A percentile compares a stretch with the other conserved stretches of the same genome.
Evolutionary conservation across 2,888 invertebrate genomes (phyloP).

Genomic region (Rhagonycha fulva): DNA sequence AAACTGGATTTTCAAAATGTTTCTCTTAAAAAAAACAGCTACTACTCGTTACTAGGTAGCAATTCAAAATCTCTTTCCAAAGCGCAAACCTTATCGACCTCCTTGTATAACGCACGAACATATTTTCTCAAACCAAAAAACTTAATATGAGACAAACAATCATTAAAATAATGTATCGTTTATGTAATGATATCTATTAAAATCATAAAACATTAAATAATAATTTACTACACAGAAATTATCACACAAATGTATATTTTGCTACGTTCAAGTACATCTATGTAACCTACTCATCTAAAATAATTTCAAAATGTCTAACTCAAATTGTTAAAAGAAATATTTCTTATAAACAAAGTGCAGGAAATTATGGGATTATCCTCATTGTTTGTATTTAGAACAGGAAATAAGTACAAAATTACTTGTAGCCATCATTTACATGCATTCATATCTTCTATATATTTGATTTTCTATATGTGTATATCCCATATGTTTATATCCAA

Average conservation of each 20-base stretch:
- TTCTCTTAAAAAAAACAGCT: too few species aligned
- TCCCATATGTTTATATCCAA: background rate
- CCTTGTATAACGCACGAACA: slow-evolving; percentile 54
- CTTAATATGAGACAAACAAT: too few species aligned
- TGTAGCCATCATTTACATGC: background rate
- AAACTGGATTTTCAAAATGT: too few species aligned
- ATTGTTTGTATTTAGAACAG: background rate
- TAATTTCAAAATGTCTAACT: background rate
- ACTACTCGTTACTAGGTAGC: slow-evolving; percentile 61
- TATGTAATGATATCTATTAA: too few species aligned
- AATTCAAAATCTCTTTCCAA: slow-evolving; percentile 67
- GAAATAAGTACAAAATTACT: background rate
- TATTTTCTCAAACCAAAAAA: slow-evolving; percentile 67
- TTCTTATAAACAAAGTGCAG: background rate
- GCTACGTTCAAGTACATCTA: too few species aligned
- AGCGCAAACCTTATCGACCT: slow-evolving; percentile 64
- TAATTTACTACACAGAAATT: too few species aligned
- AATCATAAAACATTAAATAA: too few species aligned
- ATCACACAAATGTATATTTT: too few species aligned
- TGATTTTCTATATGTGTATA: background rate
- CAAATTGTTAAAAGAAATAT: background rate
- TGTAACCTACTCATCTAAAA: too few species aligned
- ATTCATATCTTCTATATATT: background rate
- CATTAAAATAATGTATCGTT: too few species aligned
- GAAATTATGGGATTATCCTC: background rate